These are phyloP conservation scores for Lithobates pipiens DNA, from an alignment of 2,797 vertebrate species.

Conservation along the genomic window DNA sequence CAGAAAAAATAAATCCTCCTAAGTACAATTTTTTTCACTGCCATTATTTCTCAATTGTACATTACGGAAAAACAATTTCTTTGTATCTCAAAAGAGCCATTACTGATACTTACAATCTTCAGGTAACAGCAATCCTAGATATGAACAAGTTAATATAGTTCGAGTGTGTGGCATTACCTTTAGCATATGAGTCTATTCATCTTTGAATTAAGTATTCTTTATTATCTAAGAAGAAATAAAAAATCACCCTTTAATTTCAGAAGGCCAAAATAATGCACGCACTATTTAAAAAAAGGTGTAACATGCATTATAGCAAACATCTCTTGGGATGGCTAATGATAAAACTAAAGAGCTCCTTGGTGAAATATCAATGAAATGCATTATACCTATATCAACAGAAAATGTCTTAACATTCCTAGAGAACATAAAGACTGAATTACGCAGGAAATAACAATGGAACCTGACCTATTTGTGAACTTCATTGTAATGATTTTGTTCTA, in stretches of 20 bases:
- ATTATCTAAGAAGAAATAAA: constrained; percentile 48
- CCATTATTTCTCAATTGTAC: too few relatives aligned
- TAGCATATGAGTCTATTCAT: constrained; percentile 6
- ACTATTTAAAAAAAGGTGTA: constrained; percentile 23
- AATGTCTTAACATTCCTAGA: constrained; percentile 39
- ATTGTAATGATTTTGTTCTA: not conserved
- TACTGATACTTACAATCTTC: not conserved
- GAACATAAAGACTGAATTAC: constrained; percentile 16
- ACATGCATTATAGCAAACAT: not conserved
- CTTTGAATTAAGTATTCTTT: constrained; percentile 28
- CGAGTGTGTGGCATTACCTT: not conserved
- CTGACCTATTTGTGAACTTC: constrained; percentile 8
- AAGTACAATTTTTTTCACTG: too few relatives aligned
- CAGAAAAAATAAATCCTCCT: too few relatives aligned
- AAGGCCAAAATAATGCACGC: constrained; percentile 47
- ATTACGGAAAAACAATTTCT: too few relatives aligned
- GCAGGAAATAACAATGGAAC: constrained; percentile 25
- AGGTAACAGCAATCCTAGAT: not conserved
- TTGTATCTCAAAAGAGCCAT: too few relatives aligned
- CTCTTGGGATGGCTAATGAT: constrained; percentile 17
- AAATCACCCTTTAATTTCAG: constrained; percentile 56
- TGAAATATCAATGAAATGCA: constrained; percentile 41
- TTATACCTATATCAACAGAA: constrained; percentile 8
- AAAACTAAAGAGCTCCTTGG: constrained; percentile 26
- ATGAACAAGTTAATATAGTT: constrained; percentile 19